Evolutionary conservation across 2,888 invertebrate genomes (phyloP), one percentile per base, ranked within the genome.

Genomic region (Lasioglossum marginatum): DNA sequence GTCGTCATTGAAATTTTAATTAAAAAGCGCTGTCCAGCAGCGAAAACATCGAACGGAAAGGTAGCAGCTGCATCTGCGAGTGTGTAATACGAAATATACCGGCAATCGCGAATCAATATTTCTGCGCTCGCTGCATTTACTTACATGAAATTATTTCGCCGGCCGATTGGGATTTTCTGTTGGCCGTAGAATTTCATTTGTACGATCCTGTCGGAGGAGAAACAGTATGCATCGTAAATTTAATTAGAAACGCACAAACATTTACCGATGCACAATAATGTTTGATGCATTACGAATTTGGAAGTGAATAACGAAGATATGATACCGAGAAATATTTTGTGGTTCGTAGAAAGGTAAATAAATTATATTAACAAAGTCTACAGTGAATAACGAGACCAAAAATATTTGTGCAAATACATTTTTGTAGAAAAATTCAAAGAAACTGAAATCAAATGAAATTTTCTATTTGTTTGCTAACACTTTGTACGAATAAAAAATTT

Each of bases 31-130:
- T 31, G 31, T 16, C 16, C 63, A 6, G 14, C 63, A 6, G 63
- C 63, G 63, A 63, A 63, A 63, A 63, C 31, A 63, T 63, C 31
- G 16, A 31, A 31, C 63, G 6, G 6, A 14, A 31, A 3, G 31
- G 8, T 63, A 63, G 19, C 31, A 19, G 6, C 31, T 31, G 31
- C 6, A 31, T 8, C 16, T 6, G 63, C 31, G 31, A 19, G 6
- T 8, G 63, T 63, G 63, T 19, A 63, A 31, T 6, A 6, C 63
- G 19, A 31, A 63, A 63, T 31, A 31, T 19, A 31, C 19, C 31
- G 63, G 19, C 63, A 31, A 19, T 63, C 63, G 63, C 63, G 31
- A 63, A 63, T 63, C 31, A 31, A 63, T 63, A 63, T 63, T 63
- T 63, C 63, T 19, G 63, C 31, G 31, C 14, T 31, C 31, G 63